Evolutionary conservation across 2,888 invertebrate species (phyloP).

Genomic region (Muscina levida): DNA sequence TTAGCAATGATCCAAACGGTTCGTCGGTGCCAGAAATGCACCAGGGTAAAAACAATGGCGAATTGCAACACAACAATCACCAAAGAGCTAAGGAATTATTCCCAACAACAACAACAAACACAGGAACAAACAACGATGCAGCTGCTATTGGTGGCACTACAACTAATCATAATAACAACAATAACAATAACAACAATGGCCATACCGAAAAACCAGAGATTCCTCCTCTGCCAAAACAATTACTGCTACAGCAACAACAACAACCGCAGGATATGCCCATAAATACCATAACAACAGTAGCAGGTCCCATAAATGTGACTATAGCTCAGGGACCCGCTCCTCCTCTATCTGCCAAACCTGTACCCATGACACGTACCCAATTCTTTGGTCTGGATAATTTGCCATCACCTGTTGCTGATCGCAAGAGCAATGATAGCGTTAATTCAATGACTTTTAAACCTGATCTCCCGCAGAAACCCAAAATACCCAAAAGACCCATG

Average conservation of each 20-base stretch:
- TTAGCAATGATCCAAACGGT: constrained; percentile 60
- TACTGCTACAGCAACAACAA: constrained; percentile 69
- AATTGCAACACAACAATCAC: constrained; percentile 62
- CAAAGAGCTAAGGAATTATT: constrained; percentile 75
- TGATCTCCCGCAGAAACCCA: constrained; percentile 84
- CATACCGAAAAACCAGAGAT: constrained; percentile 73
- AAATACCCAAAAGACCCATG: constrained; percentile 88
- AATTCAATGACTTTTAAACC: constrained; percentile 74
- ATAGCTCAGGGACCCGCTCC: constrained; percentile 43
- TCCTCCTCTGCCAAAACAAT: constrained; percentile 74
- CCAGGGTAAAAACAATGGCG: constrained; percentile 62
- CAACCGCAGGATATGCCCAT: constrained; percentile 47
- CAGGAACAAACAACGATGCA: constrained; percentile 51
- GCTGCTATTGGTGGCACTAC: neutral
- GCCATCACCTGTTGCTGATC: constrained; percentile 75
- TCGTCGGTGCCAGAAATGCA: constrained; percentile 61
- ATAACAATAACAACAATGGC: constrained; percentile 52
- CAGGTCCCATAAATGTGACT: neutral
- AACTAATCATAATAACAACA: neutral
- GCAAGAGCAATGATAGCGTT: constrained; percentile 75
- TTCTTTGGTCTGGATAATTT: constrained; percentile 76
- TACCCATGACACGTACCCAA: constrained; percentile 77
- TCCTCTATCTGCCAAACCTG: constrained; percentile 74
- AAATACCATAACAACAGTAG: constrained; percentile 11
- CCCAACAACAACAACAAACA: too few relatives aligned